Base-by-base conservation (phyloP, 2,113 vertebrate genomes). In the Taxidea taxus region DNA sequence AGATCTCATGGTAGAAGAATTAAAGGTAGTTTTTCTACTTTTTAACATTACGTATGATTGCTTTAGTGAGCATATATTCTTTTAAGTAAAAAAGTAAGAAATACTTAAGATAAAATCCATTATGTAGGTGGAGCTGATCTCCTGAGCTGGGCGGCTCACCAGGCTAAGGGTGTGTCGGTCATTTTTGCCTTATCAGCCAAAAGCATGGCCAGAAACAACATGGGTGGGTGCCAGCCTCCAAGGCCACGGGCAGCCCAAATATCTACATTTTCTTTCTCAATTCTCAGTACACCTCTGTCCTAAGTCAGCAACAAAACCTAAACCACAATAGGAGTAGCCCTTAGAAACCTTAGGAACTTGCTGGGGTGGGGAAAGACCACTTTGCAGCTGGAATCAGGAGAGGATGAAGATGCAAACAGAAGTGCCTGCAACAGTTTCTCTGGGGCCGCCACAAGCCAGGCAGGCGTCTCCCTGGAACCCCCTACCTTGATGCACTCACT, bases 111-210 rank as follows among this genome's bases (percentile, higher is more conserved):
- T 58, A 66, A 82, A 86, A 83, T 66, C 74, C 66, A 58, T 34
- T 56, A 68, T 31, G 31, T n/a, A 75, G n/a, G 54, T 44, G 29
- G 68, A 78, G 34, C 78, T 95, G 44, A 96, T 82, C 64, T 85
- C 51, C 44, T 56, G 82, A 95, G 37, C 60, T 80, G 70, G 9
- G 80, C 21, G 44, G 49, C 37, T 91, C 64, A 51, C 12, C 0
- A 88, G 49, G 31, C 72, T 60, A 77, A 74, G 42, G 9, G 34
- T 92, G 12, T 89, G 90, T 56, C 29, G 70, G 37, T 91, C 49
- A 34, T 37, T 70, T 93, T 85, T n/a, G 49, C 68, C 89, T 86
- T 96, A 94, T 94, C 72, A 95, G 92, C 56, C 68, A 96, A 83
- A 93, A n/a, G 77, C 83, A 91, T 42, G 84, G 60, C 47, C 83